These are phyloP conservation scores for Leiothrix lutea DNA, from an alignment of 2,113 vertebrate genomes.

Conservation along the genomic window DNA sequence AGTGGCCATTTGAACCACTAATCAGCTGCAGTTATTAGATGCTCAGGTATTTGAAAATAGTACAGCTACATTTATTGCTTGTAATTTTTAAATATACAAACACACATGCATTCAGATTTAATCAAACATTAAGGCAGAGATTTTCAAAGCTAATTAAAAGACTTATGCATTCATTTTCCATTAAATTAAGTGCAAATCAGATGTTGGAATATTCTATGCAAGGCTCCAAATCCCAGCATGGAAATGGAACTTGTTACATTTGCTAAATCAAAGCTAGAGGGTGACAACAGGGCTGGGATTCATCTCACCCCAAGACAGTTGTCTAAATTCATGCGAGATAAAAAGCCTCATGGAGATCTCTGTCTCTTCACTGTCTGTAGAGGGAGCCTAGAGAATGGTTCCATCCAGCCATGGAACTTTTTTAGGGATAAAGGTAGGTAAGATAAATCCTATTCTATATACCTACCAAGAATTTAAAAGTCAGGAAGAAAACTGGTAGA, in stretches of 20 bases:
- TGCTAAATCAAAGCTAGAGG: slow-evolving; percentile 43
- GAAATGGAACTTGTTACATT: slow-evolving; percentile 1
- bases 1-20: not conserved
- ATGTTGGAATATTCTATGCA: not conserved
- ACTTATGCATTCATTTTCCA: not conserved
- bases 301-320: slow-evolving; percentile 53
- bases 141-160: slow-evolving; percentile 30
- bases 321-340: slow-evolving; percentile 52
- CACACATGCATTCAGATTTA: not conserved
- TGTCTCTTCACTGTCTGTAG: slow-evolving; percentile 44
- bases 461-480: not conserved
- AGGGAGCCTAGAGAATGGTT: slow-evolving; percentile 44
- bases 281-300: slow-evolving; percentile 45
- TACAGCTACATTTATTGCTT: not conserved
- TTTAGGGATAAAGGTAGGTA: not conserved
- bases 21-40: not conserved
- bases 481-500: not conserved
- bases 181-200: slow-evolving; percentile 14
- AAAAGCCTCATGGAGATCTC: slow-evolving; percentile 45
- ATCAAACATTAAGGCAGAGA: not conserved
- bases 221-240: slow-evolving; percentile 38
- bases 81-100: not conserved
- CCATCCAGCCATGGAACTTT: not conserved
- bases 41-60: not conserved
- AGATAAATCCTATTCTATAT: not conserved